These are phyloP conservation scores for Pollimyrus isidori DNA, from an alignment of 2,113 vertebrate genomes.

Conservation along the genomic window DNA sequence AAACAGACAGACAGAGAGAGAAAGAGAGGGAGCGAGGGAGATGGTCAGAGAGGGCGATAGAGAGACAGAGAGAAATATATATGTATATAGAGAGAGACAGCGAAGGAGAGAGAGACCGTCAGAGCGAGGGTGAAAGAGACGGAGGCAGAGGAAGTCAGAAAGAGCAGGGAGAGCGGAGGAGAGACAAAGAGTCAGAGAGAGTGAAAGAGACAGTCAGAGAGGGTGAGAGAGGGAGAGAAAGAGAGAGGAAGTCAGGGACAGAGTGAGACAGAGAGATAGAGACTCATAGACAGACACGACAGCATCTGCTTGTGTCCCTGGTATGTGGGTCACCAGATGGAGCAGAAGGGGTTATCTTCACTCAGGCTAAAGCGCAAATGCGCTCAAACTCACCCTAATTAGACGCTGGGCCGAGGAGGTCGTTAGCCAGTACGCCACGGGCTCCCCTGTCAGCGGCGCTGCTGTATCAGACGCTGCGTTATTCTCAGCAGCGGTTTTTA, in stretches of 20 bases:
- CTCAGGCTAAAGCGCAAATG: constrained; percentile 25
- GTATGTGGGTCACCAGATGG: constrained; percentile 45
- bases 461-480: not conserved
- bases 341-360: constrained; percentile 21
- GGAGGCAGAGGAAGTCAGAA: constrained; percentile 11
- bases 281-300: constrained; percentile 17
- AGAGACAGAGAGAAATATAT: not conserved
- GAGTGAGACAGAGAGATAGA: not conserved
- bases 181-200: not conserved
- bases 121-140: constrained; percentile 20
- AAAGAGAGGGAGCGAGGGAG: not conserved
- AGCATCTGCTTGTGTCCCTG: constrained; percentile 12
- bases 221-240: not conserved
- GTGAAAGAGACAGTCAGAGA: constrained; percentile 25
- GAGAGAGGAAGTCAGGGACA: constrained; percentile 7
- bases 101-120: not conserved
- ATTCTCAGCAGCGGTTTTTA: not conserved
- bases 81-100: not conserved
- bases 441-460: not conserved
- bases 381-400: constrained; percentile 43
- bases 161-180: no score
- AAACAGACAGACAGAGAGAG: not conserved
- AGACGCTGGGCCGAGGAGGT: constrained; percentile 35
- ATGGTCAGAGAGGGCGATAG: not conserved
- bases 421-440: constrained; percentile 9